These are phyloP conservation scores for Sebastes diaconus DNA, from an alignment of 2,797 vertebrate species.

Conservation along the genomic window DNA sequence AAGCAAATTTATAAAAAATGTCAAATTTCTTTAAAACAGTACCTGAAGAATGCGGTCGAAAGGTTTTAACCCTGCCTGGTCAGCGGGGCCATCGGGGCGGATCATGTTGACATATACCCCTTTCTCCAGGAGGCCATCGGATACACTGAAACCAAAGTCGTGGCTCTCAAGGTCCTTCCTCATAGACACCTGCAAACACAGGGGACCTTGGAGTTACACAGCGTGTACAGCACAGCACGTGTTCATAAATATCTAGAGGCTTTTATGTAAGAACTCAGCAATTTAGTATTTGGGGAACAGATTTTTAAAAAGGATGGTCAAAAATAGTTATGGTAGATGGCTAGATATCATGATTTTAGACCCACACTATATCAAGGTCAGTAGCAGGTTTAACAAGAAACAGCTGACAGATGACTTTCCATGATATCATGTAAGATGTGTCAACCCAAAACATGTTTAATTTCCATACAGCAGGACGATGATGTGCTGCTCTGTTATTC, in stretches of 20 bases:
- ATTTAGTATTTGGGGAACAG: not conserved
- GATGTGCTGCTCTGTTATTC: not conserved
- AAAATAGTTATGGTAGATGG: not conserved
- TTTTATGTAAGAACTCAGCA: not conserved
- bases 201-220: not conserved
- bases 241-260: not conserved
- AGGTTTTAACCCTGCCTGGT: conserved; percentile 89
- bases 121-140: conserved; percentile 93
- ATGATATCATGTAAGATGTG: conserved; percentile 28
- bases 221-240: not conserved
- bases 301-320: not conserved
- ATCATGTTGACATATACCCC: conserved; percentile 97
- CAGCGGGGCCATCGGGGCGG: conserved; percentile 92
- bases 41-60: conserved; percentile 97
- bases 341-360: not conserved
- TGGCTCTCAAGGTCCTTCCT: conserved; percentile 85
- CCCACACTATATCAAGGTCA: not conserved
- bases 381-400: conserved; percentile 26
- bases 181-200: conserved; percentile 85
- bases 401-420: conserved; percentile 38
- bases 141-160: conserved; percentile 98
- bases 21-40: conserved; percentile 1
- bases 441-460: conserved; percentile 49
- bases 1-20: not conserved
- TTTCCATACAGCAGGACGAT: conserved; percentile 14